phyloP scores from a whole-genome alignment of 2,888 invertebrate genomes.

The Sarcophaga caerulescens region DNA sequence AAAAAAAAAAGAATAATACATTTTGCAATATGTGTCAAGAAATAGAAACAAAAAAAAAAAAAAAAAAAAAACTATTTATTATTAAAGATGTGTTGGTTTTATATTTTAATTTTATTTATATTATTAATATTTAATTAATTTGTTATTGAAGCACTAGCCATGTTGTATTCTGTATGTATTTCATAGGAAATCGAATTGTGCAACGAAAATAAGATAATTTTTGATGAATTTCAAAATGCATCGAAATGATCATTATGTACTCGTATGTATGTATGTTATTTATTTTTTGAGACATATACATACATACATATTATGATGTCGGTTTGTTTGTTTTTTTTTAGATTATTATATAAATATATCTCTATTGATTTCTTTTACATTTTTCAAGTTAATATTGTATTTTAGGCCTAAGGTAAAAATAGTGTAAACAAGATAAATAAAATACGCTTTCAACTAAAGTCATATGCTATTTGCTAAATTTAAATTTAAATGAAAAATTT shows the following conservation, averaged over 20 bases:
- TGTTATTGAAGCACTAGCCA: not conserved
- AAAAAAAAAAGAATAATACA: too few relatives aligned
- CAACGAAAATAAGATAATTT: not conserved
- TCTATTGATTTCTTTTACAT: slow-evolving; percentile 2
- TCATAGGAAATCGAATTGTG: not conserved
- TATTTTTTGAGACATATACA: not conserved
- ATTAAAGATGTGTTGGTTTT: not conserved
- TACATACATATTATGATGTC: slow-evolving; percentile 27
- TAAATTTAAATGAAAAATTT: not conserved
- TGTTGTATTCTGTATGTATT: slow-evolving; percentile 12
- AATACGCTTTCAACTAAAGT: slow-evolving; percentile 72
- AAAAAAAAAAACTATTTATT: too few relatives aligned
- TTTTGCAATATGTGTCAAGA: too few relatives aligned
- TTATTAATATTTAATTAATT: not conserved
- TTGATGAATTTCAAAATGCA: not conserved
- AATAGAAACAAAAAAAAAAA: not conserved
- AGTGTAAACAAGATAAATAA: slow-evolving; percentile 63
- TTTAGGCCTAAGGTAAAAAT: slow-evolving; percentile 73
- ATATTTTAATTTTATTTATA: not conserved
- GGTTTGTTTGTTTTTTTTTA: slow-evolving; percentile 32
- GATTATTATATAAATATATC: slow-evolving; percentile 18
- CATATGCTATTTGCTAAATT: slow-evolving; percentile 57
- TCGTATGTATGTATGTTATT: not conserved
- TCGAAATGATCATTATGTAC: not conserved
- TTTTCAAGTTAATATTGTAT: slow-evolving; percentile 52